Evolutionary conservation across 2,888 invertebrate genomes (phyloP), one percentile per base, ranked within the genome.

Genomic region (Brachylomia viminalis): DNA sequence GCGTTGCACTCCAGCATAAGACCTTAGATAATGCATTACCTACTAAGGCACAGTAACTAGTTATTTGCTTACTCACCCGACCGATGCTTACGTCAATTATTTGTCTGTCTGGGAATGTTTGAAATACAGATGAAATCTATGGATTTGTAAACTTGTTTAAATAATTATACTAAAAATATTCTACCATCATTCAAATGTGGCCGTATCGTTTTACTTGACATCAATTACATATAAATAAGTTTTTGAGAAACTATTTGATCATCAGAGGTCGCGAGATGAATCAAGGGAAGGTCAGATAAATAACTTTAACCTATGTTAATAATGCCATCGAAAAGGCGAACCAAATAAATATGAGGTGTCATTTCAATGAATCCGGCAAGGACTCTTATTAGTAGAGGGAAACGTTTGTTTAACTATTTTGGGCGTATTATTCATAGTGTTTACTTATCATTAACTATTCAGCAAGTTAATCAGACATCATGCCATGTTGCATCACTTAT

Each of bases 21-120:
- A 93, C 93, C 92, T 91, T 91, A 93, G 94, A 95, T 94, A 94
- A 91, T 92, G 91, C 88, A 91, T 92, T 95, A 95, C 94, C 94
- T 93, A 90, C 88, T 87, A 90, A 90, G 89, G 90, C 91, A 91
- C 68, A 84, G 88, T 91, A 91, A 91, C 90, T 91, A 90, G 85
- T 84, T 92, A 91, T 92, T 92, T 93, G 92, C 92, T 93, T 92
- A 93, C 93, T 93, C 93, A 93, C 86, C 90, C 87, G 83, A 88
- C 90, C 87, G 83, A 88, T 84, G 77, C 62, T 65, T 73, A 83
- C 78, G 90, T 91, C 89, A 91, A 89, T 90, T 91, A 90, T 92
- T 93, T 93, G 93, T 92, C 68, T 93, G 93, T 93, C 72, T 78
- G 77, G 68, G 70, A 76, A 78, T 72, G 27, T 38, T 62, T 69